Conservation (phyloP, 2,888 invertebrate species). For the Macaria notata region DNA sequence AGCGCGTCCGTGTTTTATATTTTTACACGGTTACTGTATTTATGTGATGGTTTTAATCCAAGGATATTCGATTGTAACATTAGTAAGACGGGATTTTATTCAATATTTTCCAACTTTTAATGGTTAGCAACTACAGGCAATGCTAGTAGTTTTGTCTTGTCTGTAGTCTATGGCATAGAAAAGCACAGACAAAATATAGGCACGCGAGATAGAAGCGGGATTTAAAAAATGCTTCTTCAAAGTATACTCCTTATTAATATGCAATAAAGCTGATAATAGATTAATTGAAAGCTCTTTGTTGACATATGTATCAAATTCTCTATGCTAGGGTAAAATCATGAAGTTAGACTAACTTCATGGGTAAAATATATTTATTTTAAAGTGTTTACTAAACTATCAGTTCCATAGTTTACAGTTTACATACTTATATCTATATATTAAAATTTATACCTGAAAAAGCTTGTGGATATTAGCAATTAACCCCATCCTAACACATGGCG, state of each 20-base stretch:
- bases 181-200: conserved; percentile 43
- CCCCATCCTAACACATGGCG: too few species aligned
- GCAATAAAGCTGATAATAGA: not conserved
- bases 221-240: conserved; percentile 3
- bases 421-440: too few species aligned
- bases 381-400: too few species aligned
- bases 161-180: conserved; percentile 56
- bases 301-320: too few species aligned
- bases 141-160: conserved; percentile 76
- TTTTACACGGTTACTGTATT: conserved; percentile 65
- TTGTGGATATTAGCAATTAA: too few species aligned
- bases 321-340: too few species aligned
- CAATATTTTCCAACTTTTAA: conserved; percentile 74
- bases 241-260: fast-evolving
- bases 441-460: too few species aligned
- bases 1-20: conserved; percentile 70
- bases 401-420: too few species aligned
- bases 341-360: too few species aligned
- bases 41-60: conserved; percentile 66
- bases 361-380: too few species aligned
- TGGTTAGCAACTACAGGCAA: conserved; percentile 82
- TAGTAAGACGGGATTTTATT: conserved; percentile 72
- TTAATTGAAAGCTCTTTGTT: too few species aligned
- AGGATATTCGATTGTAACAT: conserved; percentile 76
- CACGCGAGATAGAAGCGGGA: conserved; percentile 33